Conservation (phyloP, 2,888 invertebrate genomes). For the Zhengitettix transpicula region DNA sequence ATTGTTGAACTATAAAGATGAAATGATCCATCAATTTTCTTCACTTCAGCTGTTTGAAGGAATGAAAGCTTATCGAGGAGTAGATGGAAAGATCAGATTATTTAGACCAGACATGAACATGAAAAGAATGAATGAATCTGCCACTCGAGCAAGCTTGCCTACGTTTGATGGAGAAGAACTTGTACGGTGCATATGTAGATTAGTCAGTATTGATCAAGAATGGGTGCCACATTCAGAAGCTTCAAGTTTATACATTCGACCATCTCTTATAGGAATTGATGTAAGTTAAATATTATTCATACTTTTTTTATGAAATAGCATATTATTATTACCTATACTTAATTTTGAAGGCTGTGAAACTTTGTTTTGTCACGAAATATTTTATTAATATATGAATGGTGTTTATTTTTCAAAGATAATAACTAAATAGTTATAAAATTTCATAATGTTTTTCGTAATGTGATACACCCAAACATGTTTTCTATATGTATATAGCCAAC, state of each 20-base stretch:
- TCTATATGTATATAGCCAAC: slow-evolving; percentile 52
- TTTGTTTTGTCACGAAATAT: too few relatives aligned
- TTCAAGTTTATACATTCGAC: slow-evolving; percentile 87
- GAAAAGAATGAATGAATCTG: slow-evolving; percentile 78
- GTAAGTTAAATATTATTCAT: slow-evolving; percentile 37
- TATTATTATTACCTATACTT: neutral
- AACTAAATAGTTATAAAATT: too few relatives aligned
- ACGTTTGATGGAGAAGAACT: slow-evolving; percentile 76
- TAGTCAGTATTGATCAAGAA: slow-evolving; percentile 84
- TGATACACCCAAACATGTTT: too few relatives aligned
- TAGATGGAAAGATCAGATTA: slow-evolving; percentile 78
- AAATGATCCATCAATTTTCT: too few relatives aligned
- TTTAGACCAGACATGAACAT: slow-evolving; percentile 94
- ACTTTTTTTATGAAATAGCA: neutral
- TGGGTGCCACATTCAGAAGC: slow-evolving; percentile 91
- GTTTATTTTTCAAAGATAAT: too few relatives aligned
- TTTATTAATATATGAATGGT: too few relatives aligned
- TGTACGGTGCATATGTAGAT: slow-evolving; percentile 63
- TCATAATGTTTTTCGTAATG: too few relatives aligned
- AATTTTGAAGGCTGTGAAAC: neutral
- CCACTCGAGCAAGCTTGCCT: slow-evolving; percentile 71
- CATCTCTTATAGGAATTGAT: slow-evolving; percentile 92
- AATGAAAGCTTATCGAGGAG: slow-evolving; percentile 89
- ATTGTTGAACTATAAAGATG: too few relatives aligned
- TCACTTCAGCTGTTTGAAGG: slow-evolving; percentile 81